phyloP scores from a whole-genome alignment of 2,113 vertebrate genomes.

The Bubo blakistoni region DNA sequence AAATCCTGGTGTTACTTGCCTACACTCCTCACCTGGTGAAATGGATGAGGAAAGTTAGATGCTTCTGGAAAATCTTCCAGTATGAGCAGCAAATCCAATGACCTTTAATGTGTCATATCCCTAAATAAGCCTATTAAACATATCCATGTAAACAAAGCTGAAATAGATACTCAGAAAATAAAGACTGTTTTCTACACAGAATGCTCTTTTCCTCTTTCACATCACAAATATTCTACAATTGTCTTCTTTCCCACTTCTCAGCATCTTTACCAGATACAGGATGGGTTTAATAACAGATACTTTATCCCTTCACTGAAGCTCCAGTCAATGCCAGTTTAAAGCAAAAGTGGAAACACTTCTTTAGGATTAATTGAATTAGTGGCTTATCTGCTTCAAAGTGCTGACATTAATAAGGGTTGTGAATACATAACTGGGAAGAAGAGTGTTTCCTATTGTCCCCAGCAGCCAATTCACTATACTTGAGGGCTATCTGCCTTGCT shows the following conservation, averaged over 20 bases:
- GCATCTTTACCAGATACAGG: rapidly evolving
- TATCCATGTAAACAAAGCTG: background rate
- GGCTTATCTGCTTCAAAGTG: background rate
- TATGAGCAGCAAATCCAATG: background rate
- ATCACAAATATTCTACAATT: background rate
- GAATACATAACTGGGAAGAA: background rate
- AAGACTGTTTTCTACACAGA: background rate
- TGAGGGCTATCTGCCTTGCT: background rate
- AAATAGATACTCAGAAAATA: background rate
- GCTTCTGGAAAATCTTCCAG: background rate
- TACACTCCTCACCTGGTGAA: background rate
- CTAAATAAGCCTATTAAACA: background rate
- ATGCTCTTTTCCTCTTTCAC: background rate
- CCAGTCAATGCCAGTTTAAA: background rate
- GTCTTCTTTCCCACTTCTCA: background rate
- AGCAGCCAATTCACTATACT: rapidly evolving
- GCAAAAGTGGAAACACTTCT: background rate
- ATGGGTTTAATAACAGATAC: background rate
- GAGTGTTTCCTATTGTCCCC: background rate
- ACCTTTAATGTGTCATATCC: background rate
- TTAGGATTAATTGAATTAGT: background rate
- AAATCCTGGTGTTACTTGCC: background rate
- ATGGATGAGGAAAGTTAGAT: background rate
- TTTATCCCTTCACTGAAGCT: background rate
- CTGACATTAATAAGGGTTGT: background rate